A percentile compares a stretch with the other conserved stretches of the same genome.
phyloP scores from a whole-genome alignment of 2,888 invertebrate species.

The Resseliella maxima region DNA sequence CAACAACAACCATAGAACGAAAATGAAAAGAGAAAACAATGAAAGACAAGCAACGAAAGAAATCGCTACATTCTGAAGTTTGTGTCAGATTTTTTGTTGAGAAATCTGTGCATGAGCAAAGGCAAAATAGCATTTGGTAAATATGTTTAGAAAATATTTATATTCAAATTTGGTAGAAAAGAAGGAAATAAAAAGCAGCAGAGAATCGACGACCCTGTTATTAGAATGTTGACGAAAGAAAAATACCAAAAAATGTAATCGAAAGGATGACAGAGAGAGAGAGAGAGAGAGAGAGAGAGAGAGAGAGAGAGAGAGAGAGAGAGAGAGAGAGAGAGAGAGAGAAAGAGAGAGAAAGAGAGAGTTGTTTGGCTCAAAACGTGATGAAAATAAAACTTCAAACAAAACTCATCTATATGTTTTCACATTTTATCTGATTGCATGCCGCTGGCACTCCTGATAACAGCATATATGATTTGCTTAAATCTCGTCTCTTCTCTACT shows the following conservation, averaged over 20 bases:
- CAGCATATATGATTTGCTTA: neutral
- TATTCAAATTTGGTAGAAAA: constrained; percentile 26
- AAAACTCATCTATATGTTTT: neutral
- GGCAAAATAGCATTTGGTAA: neutral
- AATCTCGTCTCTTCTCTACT: neutral
- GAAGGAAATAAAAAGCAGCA: neutral
- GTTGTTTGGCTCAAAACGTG: neutral
- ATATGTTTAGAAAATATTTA: constrained; percentile 54
- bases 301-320: neutral
- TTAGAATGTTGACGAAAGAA: neutral
- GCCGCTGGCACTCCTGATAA: constrained; percentile 27
- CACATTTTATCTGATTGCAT: constrained; percentile 51
- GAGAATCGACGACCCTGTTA: constrained; percentile 6
- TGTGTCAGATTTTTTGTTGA: constrained; percentile 10
- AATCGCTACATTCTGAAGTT: neutral
- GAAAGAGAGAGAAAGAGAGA: neutral
- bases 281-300: neutral
- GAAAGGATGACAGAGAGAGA: too few relatives aligned
- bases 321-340: neutral
- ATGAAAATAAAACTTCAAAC: constrained; percentile 53
- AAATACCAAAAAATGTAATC: too few relatives aligned
- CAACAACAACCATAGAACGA: neutral
- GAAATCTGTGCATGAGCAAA: neutral
- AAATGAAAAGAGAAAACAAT: neutral
- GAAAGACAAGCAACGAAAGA: neutral